Evolutionary conservation across 2,888 invertebrate species (phyloP), one percentile per base, ranked within the genome.

Genomic region (Heliconius aoede): DNA sequence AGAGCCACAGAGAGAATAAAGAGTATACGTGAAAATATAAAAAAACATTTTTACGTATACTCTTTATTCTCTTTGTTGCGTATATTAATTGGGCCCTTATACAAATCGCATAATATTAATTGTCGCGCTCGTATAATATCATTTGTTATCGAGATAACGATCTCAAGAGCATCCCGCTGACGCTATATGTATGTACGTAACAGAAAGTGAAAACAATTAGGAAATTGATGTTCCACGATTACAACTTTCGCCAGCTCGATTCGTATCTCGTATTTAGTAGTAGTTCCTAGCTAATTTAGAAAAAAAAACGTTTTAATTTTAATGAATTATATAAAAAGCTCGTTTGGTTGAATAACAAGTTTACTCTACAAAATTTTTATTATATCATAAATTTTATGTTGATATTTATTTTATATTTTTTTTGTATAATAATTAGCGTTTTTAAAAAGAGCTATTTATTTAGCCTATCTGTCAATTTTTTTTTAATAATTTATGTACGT

Each of bases 171-270:
- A 84, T 84, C 84, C 83, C 82, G 82, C 83, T 76, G 89, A 90
- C 89, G 85, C 82, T 81, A n/a, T n/a, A n/a, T n/a, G n/a, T n/a
- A n/a, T n/a, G n/a, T n/a, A 87, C 88, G 89, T 88, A 91, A 90
- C 86, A 86, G 86, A 92, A 92, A 92, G 91, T 87, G 89, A 91
- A 91, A 92, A 91, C 89, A 92, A 91, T 92, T 91, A 91, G 89
- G 87, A 86, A 87, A 87, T 88, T 85, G 81, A 80, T 80, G 86
- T 86, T 83, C 86, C 85, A 85, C 88, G 88, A 85, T 83, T 76
- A 78, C 79, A 81, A 87, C 91, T 91, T 90, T 90, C 90, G 85
- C 89, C 83, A 80, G 80, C 75, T 73, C 73, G 83, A 84, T 84
- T 46, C 78, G 82, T 85, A 85, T 86, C 84, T 73, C n/a, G n/a